Evolutionary conservation across 2,113 vertebrate genomes (phyloP), one percentile per base, ranked within the genome.

Genomic region (Amphilophus citrinellus): DNA sequence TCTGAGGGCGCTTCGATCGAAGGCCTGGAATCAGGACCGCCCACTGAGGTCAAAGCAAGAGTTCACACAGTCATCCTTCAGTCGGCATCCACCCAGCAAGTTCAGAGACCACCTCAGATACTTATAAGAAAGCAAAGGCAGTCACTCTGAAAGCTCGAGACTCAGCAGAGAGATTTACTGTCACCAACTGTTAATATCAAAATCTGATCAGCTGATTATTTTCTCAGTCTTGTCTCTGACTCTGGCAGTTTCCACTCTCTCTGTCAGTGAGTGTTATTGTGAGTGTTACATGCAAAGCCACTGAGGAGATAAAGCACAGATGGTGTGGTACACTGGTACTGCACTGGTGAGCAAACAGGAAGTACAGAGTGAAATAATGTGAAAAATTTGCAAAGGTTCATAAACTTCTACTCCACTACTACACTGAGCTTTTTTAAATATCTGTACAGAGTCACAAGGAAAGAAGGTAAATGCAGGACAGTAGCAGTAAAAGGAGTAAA

Each of bases 231-330:
- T 47, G 11, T 50, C 27, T 71, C 65, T 1, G 15, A 30, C 66
- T 71, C 44, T 30, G 66, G 42, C 44, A 71, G 22, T 14, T 71
- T 50, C 44, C 66, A 30, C 17, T 71, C 66, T 20, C 24, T 2
- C 42, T 30, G 8, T 71, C 65, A 50, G 42, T 7, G 15, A 50
- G 15, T 71, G 22, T 30, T 50, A 30, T 68, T 30, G 42, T 7
- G 15, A 50, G 15, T 71, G 22, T 30, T 50, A 30, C 44, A 71
- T 50, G 15, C 42, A 30, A 71, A 71, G 42, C 42, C 65, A 30
- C 42, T 71, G 0, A 15, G 65, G 65, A 50, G 47, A 50, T 24
- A 71, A 71, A 71, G 42, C 66, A 71, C 44, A 71, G 66, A 71
- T 30, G 24, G 44, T 50, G 24, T 50, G 44, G 44, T 50, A 44